Percentiles rank a stretch among this genome's conserved stretches.
Conservation (phyloP, 2,888 invertebrate species). For the Hydraecia micacea region DNA sequence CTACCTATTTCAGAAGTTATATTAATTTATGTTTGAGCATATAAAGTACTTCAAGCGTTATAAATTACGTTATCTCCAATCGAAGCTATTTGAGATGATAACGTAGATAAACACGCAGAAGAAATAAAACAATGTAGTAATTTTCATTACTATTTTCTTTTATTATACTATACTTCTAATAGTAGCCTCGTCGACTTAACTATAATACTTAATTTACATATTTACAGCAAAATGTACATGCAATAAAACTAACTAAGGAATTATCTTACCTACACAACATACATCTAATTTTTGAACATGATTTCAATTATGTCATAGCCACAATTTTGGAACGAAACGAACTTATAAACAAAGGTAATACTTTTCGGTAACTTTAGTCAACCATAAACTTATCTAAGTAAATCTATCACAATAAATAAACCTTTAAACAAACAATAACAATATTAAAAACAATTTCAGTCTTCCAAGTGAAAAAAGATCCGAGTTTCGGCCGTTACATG, state of each 20-base stretch:
- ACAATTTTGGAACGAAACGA: conserved; percentile 80
- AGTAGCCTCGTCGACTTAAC: conserved; percentile 83
- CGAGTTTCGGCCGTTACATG: conserved; percentile 64
- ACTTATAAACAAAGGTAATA: conserved; percentile 86
- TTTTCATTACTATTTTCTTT: conserved; percentile 74
- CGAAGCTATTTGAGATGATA: conserved; percentile 54
- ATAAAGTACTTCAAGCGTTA: conserved; percentile 49
- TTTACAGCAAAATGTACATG: conserved; percentile 80
- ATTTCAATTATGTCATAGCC: conserved; percentile 81
- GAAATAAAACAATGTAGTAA: conserved; percentile 75
- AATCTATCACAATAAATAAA: conserved; percentile 89
- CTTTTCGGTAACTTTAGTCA: conserved; percentile 89
- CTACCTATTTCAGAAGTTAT: conserved; percentile 20
- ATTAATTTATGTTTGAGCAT: conserved; percentile 39
- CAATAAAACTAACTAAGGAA: conserved; percentile 56
- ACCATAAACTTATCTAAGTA: conserved; percentile 79
- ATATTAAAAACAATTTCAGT: conserved; percentile 86
- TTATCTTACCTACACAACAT: conserved; percentile 53
- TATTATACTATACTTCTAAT: conserved; percentile 74
- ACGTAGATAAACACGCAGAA: conserved; percentile 56
- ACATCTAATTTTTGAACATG: conserved; percentile 72
- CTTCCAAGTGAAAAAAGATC: conserved; percentile 80
- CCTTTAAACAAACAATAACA: conserved; percentile 86
- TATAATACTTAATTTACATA: conserved; percentile 74
- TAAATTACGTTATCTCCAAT: conserved; percentile 60